Percentiles rank a stretch among this genome's conserved stretches.
These are phyloP conservation scores for Zootermopsis nevadensis DNA, from an alignment of 2,888 invertebrate genomes.

Conservation along the genomic window DNA sequence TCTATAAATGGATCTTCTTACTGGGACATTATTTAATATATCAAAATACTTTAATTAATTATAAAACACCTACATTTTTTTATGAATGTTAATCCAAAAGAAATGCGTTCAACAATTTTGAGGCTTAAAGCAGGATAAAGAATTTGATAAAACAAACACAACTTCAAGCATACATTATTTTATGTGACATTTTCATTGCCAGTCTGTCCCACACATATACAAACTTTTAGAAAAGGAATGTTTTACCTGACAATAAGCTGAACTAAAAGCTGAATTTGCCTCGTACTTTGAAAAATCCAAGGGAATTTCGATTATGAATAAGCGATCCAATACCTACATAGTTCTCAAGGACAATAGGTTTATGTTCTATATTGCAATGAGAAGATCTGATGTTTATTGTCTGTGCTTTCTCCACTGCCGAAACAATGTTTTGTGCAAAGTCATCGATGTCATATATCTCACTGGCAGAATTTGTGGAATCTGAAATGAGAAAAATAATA, in stretches of 20 bases:
- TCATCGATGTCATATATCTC: slow-evolving; percentile 71
- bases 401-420: slow-evolving; percentile 66
- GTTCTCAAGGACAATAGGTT: slow-evolving; percentile 80
- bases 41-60: too few relatives aligned
- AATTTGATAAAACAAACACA: too few relatives aligned
- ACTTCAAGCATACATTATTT: too few relatives aligned
- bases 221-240: too few relatives aligned
- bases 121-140: too few relatives aligned
- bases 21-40: too few relatives aligned
- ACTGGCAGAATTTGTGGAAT: background rate
- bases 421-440: slow-evolving; percentile 69
- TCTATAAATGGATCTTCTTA: too few relatives aligned
- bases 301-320: slow-evolving; percentile 82
- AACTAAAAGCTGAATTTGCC: slow-evolving; percentile 84
- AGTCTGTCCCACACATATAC: too few relatives aligned
- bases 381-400: slow-evolving; percentile 57
- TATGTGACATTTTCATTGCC: too few relatives aligned
- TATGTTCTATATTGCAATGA: slow-evolving; percentile 71
- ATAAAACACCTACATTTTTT: too few relatives aligned
- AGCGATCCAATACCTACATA: slow-evolving; percentile 83
- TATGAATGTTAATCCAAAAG: too few relatives aligned
- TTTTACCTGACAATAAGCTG: background rate
- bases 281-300: slow-evolving; percentile 89
- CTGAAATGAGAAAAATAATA: background rate
- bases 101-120: too few relatives aligned